A percentile compares a stretch with the other conserved stretches of the same genome.
These are phyloP conservation scores for Dendrolimus houi DNA, from an alignment of 2,888 invertebrate genomes.

Conservation along the genomic window DNA sequence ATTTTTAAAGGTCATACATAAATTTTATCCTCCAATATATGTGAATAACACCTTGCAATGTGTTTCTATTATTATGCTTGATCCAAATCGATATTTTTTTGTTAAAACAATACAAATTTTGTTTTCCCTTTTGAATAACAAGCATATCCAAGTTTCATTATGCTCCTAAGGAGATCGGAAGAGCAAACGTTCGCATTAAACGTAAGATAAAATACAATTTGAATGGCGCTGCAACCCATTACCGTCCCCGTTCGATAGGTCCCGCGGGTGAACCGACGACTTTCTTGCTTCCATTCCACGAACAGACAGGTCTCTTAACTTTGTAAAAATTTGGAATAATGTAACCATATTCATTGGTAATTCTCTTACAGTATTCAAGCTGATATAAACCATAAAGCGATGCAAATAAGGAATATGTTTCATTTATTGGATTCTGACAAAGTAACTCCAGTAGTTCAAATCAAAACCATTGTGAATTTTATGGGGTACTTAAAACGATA, in stretches of 20 bases:
- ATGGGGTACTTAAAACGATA: background rate
- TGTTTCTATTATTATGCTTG: too few relatives aligned
- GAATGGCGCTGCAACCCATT: constrained; percentile 27
- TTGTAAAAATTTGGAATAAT: constrained; percentile 3
- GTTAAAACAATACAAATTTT: background rate
- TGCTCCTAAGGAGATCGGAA: background rate
- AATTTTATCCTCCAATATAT: too few relatives aligned
- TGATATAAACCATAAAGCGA: too few relatives aligned
- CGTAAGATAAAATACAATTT: constrained; percentile 37
- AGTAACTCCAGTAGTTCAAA: constrained; percentile 1
- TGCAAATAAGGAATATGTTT: too few relatives aligned
- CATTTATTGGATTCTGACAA: too few relatives aligned
- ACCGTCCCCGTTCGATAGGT: constrained; percentile 28
- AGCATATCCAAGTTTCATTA: background rate
- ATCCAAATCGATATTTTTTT: background rate
- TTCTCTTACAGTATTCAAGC: background rate
- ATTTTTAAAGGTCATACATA: too few relatives aligned
- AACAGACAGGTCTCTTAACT: background rate
- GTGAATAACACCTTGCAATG: too few relatives aligned
- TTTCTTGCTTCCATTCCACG: background rate
- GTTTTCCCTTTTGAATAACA: background rate
- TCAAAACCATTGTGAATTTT: background rate
- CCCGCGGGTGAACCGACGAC: constrained; percentile 21
- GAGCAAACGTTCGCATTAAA: constrained; percentile 15
- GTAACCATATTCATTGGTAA: background rate